These are phyloP conservation scores for Musca domestica DNA, from an alignment of 1,140 invertebrate genomes.

Conservation along the genomic window DNA sequence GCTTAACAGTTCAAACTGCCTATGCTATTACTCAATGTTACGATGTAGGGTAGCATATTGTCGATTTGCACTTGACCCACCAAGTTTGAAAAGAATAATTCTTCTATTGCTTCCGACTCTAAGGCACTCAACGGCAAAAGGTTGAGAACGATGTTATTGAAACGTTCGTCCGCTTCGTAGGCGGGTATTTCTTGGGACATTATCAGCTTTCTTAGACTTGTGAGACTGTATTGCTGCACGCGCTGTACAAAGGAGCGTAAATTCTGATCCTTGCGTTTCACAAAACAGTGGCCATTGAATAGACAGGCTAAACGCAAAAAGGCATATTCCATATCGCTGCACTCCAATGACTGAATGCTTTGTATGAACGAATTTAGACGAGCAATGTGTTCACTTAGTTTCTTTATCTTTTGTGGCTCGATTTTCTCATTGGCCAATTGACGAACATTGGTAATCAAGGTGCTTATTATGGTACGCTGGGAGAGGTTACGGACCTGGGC, in stretches of 20 bases:
- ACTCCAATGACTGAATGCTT: conserved; percentile 68
- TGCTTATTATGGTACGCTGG: conserved; percentile 76
- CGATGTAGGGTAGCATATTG: conserved; percentile 87
- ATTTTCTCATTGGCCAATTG: conserved; percentile 65
- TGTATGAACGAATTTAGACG: conserved; percentile 79
- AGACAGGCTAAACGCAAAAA: conserved; percentile 82
- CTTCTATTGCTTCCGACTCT: conserved; percentile 78
- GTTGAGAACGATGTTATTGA: conserved; percentile 59
- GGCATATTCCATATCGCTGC: conserved; percentile 80
- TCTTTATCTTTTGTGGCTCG: conserved; percentile 69
- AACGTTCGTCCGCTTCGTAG: conserved; percentile 35
- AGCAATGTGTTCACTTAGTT: conserved; percentile 78
- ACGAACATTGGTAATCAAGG: conserved; percentile 70
- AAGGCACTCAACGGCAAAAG: conserved; percentile 76
- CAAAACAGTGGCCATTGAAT: conserved; percentile 57
- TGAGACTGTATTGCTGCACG: conserved; percentile 43
- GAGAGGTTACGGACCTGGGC: conserved; percentile 84
- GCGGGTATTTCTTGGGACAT: conserved; percentile 3
- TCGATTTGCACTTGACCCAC: conserved; percentile 91
- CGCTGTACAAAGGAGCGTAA: conserved; percentile 42
- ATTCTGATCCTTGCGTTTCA: conserved; percentile 39
- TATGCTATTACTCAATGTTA: conserved; percentile 67
- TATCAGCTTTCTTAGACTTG: conserved; percentile 32
- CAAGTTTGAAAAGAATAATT: conserved; percentile 85
- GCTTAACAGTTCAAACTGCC: conserved; percentile 33